phyloP scores from a whole-genome alignment of 2,888 invertebrate species.

The Dione vanillae region DNA sequence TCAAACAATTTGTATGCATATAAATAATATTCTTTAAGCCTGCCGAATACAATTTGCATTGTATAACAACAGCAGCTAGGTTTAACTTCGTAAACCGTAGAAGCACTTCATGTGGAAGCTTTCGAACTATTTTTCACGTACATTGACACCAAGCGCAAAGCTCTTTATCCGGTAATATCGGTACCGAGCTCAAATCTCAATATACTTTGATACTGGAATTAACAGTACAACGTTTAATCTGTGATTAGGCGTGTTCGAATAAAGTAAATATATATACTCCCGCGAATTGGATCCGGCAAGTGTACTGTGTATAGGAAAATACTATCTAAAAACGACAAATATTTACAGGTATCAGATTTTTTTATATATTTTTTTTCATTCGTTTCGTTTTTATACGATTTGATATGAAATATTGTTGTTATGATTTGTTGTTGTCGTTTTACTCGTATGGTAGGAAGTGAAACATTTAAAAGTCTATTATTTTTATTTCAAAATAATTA shows the following conservation, averaged over 20 bases:
- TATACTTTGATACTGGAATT: conserved; percentile 30
- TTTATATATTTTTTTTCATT: no score
- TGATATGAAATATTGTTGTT: no score
- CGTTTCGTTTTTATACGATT: no score
- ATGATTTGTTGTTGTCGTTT: no score
- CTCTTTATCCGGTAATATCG: conserved; percentile 37
- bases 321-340: neutral
- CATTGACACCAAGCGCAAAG: conserved; percentile 32
- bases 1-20: neutral
- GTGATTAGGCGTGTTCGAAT: conserved; percentile 21
- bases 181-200: conserved; percentile 28
- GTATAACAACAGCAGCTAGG: neutral
- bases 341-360: no score
- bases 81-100: conserved; percentile 4
- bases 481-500: no score
- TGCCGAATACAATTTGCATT: neutral
- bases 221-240: conserved; percentile 25
- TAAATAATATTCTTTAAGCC: conserved; percentile 1
- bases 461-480: no score
- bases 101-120: neutral
- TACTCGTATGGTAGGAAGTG: no score
- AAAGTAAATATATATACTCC: neutral
- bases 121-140: conserved; percentile 28
- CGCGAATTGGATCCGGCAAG: neutral
- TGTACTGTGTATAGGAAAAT: neutral